Base-by-base conservation (phyloP, 2,797 vertebrate genomes). In the Carduelis carduelis region DNA sequence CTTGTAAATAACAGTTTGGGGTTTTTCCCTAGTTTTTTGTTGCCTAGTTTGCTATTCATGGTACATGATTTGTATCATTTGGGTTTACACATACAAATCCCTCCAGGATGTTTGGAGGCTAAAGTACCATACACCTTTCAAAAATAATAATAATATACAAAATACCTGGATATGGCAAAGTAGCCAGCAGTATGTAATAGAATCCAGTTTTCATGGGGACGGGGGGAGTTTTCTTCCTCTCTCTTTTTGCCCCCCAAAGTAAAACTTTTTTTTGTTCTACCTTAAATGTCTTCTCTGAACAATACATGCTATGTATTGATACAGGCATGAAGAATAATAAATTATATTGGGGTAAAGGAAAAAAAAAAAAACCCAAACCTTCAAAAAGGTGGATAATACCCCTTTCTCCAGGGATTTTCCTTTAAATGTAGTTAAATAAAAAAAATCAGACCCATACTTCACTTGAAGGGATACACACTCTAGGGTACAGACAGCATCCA, bases 121-220 rank as follows among this genome's bases (percentile, higher is more conserved):
- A 6, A 89, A 84, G 52, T 76, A 87, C 75, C 23, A 2, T 30
- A 35, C 94, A 74, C 90, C 93, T 79, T 89, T 90, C 69, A 86
- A 93, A 83, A 97, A 77, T 53, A 95, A 72, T 55, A 94, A 76
- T 64, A 86, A 53, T 47, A 49, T 47, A 28, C 55, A 43, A 79
- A 66, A 68, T 91, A 72, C 52, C 41, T 68, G 66, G 60, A 75
- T n/a, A n/a, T n/a, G n/a, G 57, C 63, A 53, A 71, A 88, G 53
- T 59, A 80, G 57, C 49, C 32, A 28, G 24, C 37, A 53, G 26
- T 68, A 35, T 47, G 32, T 70, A 76, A 68, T 19, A 44, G 44
- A 57, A 70, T 43, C 35, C 37, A 53, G 20, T 92, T 96, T 92
- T 87, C 65, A 24, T 63, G 47, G 39, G 3, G 3, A 4, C n/a